Evolutionary conservation across 1,140 invertebrate genomes (phyloP).

Genomic region (Plodia interpunctella): DNA sequence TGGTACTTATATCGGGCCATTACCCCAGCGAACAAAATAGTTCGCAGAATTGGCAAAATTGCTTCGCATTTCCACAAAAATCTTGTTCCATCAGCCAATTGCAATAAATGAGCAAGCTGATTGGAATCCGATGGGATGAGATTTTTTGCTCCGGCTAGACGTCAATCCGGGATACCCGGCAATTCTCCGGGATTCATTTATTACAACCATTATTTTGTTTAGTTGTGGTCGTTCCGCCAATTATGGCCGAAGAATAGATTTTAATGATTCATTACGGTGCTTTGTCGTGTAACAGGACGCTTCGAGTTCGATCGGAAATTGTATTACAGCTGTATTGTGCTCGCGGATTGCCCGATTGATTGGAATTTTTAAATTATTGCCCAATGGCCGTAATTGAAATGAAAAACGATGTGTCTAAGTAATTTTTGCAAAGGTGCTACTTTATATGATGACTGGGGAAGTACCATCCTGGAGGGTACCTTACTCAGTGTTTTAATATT

Average conservation of each 20-base stretch:
- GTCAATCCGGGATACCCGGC: conserved; percentile 27
- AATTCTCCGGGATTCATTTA: conserved; percentile 34
- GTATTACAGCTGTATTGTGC: no score
- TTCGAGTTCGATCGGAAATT: no score
- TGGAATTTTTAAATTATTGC: no score
- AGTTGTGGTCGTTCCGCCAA: conserved; percentile 15
- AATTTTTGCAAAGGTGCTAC: no score
- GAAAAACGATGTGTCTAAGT: no score
- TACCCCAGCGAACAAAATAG: background rate
- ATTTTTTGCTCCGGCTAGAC: conserved; percentile 30
- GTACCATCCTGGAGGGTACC: no score
- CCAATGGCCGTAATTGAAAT: no score
- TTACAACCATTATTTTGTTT: conserved; percentile 35
- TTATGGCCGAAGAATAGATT: conserved; percentile 6
- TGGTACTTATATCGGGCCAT: background rate
- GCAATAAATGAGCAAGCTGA: conserved; percentile 45
- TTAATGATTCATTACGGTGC: conserved; percentile 7
- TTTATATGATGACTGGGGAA: no score
- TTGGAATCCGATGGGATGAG: conserved; percentile 41
- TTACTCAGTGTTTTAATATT: no score
- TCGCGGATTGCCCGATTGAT: no score
- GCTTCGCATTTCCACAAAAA: conserved; percentile 31
- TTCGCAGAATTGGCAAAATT: conserved; percentile 19
- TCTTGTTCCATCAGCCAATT: conserved; percentile 39
- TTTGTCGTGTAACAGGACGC: conserved; percentile 2